Percentiles rank a stretch among this genome's conserved stretches.
Conservation (phyloP, 2,888 invertebrate species). For the Noctua janthe region DNA sequence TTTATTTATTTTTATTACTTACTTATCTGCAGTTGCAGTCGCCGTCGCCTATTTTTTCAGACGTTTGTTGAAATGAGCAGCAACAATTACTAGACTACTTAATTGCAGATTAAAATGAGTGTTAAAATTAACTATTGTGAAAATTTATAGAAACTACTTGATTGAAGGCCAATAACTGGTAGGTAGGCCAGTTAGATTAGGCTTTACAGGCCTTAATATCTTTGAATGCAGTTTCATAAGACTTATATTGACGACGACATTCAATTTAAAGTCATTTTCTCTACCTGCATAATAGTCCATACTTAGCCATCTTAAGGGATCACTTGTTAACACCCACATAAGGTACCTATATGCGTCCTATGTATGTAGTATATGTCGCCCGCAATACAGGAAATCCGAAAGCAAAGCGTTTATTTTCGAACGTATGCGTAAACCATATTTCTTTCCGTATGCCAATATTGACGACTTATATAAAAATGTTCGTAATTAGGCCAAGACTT, state of each 20-base stretch:
- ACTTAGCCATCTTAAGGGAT: not conserved
- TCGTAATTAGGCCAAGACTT: conserved; percentile 8
- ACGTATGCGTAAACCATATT: not conserved
- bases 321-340: not conserved
- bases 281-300: not conserved
- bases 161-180: conserved; percentile 26
- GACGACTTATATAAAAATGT: not conserved
- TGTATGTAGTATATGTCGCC: not conserved
- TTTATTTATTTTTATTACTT: conserved; percentile 41
- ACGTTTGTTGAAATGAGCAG: conserved; percentile 47
- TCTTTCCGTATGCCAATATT: not conserved
- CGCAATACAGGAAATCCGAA: conserved; percentile 1
- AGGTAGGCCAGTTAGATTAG: not conserved
- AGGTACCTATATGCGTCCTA: not conserved
- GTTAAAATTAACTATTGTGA: conserved; percentile 25
- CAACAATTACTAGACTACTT: conserved; percentile 37
- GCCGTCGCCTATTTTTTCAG: conserved; percentile 30
- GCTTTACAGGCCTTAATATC: not conserved
- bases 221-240: not conserved
- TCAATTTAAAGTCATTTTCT: not conserved
- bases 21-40: conserved; percentile 23
- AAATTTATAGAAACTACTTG: conserved; percentile 33
- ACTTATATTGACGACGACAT: not conserved
- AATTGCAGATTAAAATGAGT: conserved; percentile 35
- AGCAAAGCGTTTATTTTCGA: conserved; percentile 12